Base-by-base conservation (phyloP, 2,888 invertebrate species). In the Ptychoptera contaminata region DNA sequence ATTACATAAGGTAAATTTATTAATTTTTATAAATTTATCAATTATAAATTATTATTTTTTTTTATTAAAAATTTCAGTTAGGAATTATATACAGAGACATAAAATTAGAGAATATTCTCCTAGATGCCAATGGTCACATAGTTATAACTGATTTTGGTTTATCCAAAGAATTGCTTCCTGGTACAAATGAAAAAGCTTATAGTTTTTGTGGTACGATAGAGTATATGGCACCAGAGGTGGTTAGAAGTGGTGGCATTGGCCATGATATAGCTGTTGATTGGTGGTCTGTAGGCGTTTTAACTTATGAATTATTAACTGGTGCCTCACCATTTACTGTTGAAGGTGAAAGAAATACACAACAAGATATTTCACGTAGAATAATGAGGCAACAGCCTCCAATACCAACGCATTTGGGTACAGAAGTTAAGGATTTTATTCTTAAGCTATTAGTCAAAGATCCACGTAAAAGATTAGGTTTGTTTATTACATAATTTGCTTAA, bases 181-280 rank as follows among this genome's bases (percentile, higher is more conserved):
- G 76, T 56, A 67, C 63, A 56, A 82, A 86, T 58, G 80, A 80
- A 59, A 70, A 93, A 50, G 87, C 97, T 1, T 93, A 93, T 69
- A 94, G 93, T 49, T 97, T 94, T 70, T 97, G 97, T 64, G 97
- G 97, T 14, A 97, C 96, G 50, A 87, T 96, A 56, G 96, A 97
- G 63, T 97, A 97, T 67, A 97, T 97, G 96, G 94, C 94, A 15
- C 94, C 90, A 0, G 73, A 82, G 61, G 79, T 81, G 36, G 80
- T 82, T 48, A 67, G 82, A 56, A 87, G 90, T 45, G 88, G 90
- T 49, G 80, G 79, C 45, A 77, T 80, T 52, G 96, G 96, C 16
- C 94, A 96, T 67, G 91, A 93, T 76, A 87, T 90, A 83, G 87
- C 92, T 42, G 96, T 94, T 7, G 97, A 97, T 69, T 97, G 96